Base-by-base conservation (phyloP, 2,888 invertebrate genomes). In the Trachelus tabidus region DNA sequence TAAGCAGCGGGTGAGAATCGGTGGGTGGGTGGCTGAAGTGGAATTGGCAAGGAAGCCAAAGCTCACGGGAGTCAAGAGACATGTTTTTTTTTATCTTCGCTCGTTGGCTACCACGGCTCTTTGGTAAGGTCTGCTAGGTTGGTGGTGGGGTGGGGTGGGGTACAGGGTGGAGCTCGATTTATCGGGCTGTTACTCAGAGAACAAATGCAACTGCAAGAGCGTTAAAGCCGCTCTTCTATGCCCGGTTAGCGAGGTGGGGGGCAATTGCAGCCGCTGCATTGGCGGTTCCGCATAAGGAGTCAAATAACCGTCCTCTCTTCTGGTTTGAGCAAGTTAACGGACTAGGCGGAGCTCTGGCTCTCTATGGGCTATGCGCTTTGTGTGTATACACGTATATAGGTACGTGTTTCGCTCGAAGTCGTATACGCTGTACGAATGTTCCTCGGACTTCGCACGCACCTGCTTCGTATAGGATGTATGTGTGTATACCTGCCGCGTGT, bases 281-380 rank as follows among this genome's bases (percentile, higher is more conserved):
- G 82, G 82, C 80, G 79, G 80, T 75, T 78, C 77, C 82, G 80
- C 78, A 83, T 84, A 83, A 81, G 83, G 83, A 83, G 85, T 83
- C 83, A 85, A 86, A 84, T 86, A 86, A 86, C 86, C 85, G 85
- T 85, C 84, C 87, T 84, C 83, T 82, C 78, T 78, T 81, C 71
- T 71, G 77, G 80, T 77, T 76, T 80, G 77, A 73, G 79, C 78
- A 75, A 31, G 73, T 34, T 76, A 69, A 79, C 80, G 75, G 80
- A 73, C 83, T 82, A 83, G 83, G 83, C 83, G 82, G 83, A 82
- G 83, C 83, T 78, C 78, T 76, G 31, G 76, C 80, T 76, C 56
- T 73, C 76, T 78, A 69, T 75, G 76, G 73, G 75, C 35, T 37
- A 35, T 73, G 73, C 56, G 31, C 35, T 74, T 37, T 73, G 68